Base-by-base conservation (phyloP, 2,888 invertebrate genomes). In the Ashinkailepas kermadecensis region DNA sequence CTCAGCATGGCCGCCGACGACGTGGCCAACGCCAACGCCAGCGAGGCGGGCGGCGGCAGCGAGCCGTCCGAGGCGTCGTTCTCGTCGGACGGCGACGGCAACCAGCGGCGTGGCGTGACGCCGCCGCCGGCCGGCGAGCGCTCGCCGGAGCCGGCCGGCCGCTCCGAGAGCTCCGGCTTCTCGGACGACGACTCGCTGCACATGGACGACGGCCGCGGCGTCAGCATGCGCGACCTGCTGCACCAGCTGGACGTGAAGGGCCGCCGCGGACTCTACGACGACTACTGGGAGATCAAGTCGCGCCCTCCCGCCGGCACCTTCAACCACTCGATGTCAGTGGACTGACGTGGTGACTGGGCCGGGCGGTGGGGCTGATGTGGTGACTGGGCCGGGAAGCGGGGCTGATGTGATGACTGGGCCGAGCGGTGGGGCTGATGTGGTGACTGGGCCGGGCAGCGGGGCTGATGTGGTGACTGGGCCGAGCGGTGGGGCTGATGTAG, bases 251-350 rank as follows among this genome's bases (percentile, higher is more conserved):
- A 92, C 84, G 90, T 91, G 85, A 91, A 93, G 84, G 94, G 94
- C 81, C 91, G 94, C 80, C 91, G 92, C 84, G 97, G 96, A 18
- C 91, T 97, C 83, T 90, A 92, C 86, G 92, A 92, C 84, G 97
- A 97, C 88, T 98, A 97, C 90, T 91, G 93, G 78, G 94, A 95
- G 86, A 95, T 97, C 84, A 92, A 95, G 86, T 91, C 91, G 85
- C 91, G 94, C 85, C 93, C 94, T 84, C 95, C 95, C 62, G 91
- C 92, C 85, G 97, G 97, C 84, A 93, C 95, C 85, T 97, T 97
- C 89, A 92, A 92, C 85, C 92, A 93, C 86, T 94, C 96, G 86
- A 94, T 93, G 94, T 94, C 86, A 87, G 90, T 88, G 70, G 39
- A 4, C 39, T 39, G 39, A 4, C 4, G 39, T 39, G 39, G 39